A percentile compares a stretch with the other conserved stretches of the same genome.
These are phyloP conservation scores for Callipepla squamata DNA, from an alignment of 2,113 vertebrate genomes.

Conservation along the genomic window DNA sequence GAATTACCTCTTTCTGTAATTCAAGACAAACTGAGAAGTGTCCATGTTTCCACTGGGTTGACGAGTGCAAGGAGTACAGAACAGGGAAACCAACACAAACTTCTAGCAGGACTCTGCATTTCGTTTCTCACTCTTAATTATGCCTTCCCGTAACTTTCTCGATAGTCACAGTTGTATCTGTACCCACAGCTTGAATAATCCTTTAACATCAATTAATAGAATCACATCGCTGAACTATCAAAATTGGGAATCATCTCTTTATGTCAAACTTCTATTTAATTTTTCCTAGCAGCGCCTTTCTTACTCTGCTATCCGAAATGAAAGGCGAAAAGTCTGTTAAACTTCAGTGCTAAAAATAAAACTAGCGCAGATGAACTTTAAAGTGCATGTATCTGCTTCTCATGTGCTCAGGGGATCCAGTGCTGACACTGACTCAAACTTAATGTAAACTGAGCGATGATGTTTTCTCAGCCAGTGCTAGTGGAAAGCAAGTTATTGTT, in stretches of 20 bases:
- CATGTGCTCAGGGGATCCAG: not conserved
- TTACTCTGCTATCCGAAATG: not conserved
- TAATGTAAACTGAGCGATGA: not conserved
- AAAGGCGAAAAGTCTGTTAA: slow-evolving; percentile 11
- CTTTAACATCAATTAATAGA: not conserved
- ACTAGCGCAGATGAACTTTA: not conserved
- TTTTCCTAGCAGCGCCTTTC: not conserved
- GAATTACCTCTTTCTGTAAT: not conserved
- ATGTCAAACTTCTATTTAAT: not conserved
- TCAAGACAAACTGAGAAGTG: not conserved
- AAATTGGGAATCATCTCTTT: not conserved
- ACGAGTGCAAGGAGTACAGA: not conserved
- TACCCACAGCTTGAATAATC: not conserved
- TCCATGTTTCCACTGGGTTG: not conserved
- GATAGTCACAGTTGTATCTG: not conserved
- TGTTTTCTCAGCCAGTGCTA: not conserved
- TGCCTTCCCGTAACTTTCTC: not conserved
- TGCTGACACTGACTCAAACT: not conserved
- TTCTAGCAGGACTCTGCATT: not conserved
- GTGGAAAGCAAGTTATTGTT: not conserved
- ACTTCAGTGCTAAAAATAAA: slow-evolving; percentile 52
- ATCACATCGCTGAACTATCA: not conserved
- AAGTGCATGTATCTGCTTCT: not conserved
- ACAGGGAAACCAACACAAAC: not conserved
- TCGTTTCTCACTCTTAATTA: not conserved